phyloP scores from a whole-genome alignment of 2,113 vertebrate genomes.

The Cyprinodon tularosa region DNA sequence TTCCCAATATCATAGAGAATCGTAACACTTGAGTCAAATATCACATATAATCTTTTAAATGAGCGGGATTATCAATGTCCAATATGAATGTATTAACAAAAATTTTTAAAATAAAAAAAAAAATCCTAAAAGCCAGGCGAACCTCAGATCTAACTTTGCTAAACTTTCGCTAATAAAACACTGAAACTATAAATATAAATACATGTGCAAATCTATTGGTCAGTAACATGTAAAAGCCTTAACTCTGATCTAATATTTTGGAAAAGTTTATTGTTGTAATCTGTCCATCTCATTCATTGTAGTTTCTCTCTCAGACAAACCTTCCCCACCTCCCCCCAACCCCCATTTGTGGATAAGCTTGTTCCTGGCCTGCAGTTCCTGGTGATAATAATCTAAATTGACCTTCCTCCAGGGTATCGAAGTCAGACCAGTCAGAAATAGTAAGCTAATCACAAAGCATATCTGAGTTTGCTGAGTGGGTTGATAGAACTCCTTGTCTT shows the following conservation, averaged over 20 bases:
- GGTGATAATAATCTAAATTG: constrained; percentile 57
- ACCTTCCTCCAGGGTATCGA: constrained; percentile 36
- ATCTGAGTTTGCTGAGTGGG: constrained; percentile 41
- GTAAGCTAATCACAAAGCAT: constrained; percentile 55
- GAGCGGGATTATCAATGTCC: neutral
- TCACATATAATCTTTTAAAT: neutral
- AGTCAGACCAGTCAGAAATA: constrained; percentile 14
- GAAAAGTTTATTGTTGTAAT: constrained; percentile 27
- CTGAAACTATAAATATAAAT: neutral
- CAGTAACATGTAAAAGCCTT: no score
- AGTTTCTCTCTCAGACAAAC: neutral
- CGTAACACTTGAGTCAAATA: neutral
- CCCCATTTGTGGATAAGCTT: neutral
- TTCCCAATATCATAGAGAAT: neutral
- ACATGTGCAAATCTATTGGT: neutral
- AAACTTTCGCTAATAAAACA: neutral
- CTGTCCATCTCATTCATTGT: neutral
- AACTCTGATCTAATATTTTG: neutral
- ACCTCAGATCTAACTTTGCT: neutral
- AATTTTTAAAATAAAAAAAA: neutral
- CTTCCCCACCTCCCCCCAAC: no score
- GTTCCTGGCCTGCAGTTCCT: constrained; percentile 13
- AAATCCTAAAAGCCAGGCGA: neutral
- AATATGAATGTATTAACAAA: no score
- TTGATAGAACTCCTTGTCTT: constrained; percentile 31